phyloP scores from a whole-genome alignment of 2,888 invertebrate species.

The Alviniconcha strummeri region DNA sequence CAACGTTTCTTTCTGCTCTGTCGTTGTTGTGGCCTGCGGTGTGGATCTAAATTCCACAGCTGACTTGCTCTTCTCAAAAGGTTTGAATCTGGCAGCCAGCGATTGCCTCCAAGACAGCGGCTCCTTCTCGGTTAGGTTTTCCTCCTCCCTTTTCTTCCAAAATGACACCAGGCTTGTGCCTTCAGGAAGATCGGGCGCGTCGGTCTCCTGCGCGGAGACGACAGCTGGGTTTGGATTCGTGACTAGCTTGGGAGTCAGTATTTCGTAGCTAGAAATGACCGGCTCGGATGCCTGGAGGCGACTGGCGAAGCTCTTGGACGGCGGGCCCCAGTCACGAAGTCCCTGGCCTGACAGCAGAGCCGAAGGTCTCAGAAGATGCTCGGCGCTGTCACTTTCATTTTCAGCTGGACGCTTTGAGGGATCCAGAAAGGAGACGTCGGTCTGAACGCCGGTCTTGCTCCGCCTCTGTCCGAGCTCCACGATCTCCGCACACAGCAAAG shows the following conservation, averaged over 20 bases:
- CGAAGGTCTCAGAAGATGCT: slow-evolving; percentile 12
- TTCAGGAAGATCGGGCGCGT: background rate
- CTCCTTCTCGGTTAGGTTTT: background rate
- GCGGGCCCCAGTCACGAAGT: background rate
- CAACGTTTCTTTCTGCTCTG: background rate
- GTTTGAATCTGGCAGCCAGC: background rate
- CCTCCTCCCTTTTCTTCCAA: background rate
- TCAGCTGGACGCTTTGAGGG: background rate
- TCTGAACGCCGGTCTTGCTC: background rate
- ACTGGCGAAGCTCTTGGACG: background rate
- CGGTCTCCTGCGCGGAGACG: background rate
- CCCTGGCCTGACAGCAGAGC: background rate
- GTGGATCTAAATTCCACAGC: background rate
- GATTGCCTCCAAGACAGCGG: background rate
- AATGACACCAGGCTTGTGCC: background rate
- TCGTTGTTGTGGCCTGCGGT: no score
- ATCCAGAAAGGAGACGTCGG: background rate
- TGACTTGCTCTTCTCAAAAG: slow-evolving; percentile 14
- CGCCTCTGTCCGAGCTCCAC: background rate
- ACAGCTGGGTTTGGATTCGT: background rate
- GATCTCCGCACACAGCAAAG: slow-evolving; percentile 15
- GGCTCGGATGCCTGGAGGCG: background rate
- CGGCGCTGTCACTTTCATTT: no score
- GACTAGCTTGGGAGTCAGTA: background rate
- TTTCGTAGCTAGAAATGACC: background rate